Base-by-base conservation (phyloP, 2,113 vertebrate species). In the Tragulus kanchil region DNA sequence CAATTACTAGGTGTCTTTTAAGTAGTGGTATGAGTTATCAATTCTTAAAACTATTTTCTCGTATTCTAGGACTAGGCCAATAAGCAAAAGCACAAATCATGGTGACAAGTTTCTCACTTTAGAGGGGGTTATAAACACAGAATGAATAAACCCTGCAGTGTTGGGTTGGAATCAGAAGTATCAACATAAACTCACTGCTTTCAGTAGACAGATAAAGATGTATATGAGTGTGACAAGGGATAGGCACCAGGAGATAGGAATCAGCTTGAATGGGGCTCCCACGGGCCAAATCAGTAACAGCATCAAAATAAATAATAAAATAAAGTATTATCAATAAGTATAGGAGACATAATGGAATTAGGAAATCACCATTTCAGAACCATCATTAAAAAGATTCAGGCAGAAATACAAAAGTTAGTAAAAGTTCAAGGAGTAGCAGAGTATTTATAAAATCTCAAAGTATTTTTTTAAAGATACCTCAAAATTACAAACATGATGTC, bases 71-170 rank as follows among this genome's bases (percentile, higher is more conserved):
- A 90, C 31, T 93, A 26, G 92, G 48, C 15, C 31, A 81, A 15
- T 75, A 78, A 97, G 65, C 71, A 89, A 94, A 96, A 94, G 67
- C 16, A 61, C 48, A 15, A 90, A 62, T n/a, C 87, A 65, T 1
- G 45, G 12, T 25, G 8, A n/a, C 59, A 79, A 6, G 21, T 71
- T 77, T 95, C 64, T 73, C 84, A 71, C 31, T 90, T 31, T 58
- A 96, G 45, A 78, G 23, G 4, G n/a, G 62, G 36, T 52, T 61
- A 73, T 52, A 90, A 94, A n/a, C 58, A 89, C 6, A 48, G 17
- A 65, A 73, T 8, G 31, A 82, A 67, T 75, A 85, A 83, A 93
- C 48, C 19, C 71, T 86, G 14, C 36, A 61, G 16, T 54, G 10
- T 31, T 62, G 54, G 25, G 58, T 11, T 73, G 48, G 11, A 58